These are phyloP conservation scores for Tolypeutes matacus DNA, from an alignment of 2,797 vertebrate genomes.

Conservation along the genomic window DNA sequence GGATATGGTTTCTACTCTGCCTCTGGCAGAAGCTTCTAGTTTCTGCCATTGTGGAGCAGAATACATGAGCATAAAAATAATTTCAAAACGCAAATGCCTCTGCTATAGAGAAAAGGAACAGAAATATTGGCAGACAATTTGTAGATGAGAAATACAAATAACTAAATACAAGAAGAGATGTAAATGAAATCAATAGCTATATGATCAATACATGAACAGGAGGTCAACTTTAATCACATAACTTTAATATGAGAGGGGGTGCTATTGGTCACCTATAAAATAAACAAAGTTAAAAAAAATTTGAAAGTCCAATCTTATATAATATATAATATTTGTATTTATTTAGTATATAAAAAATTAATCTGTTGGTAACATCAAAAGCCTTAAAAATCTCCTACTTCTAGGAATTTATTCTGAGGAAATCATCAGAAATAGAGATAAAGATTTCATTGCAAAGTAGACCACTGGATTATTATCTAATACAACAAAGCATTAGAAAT, in stretches of 20 bases:
- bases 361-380: background rate
- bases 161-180: background rate
- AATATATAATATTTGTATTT: background rate
- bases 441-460: background rate
- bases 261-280: background rate
- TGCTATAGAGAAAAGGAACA: background rate
- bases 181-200: background rate
- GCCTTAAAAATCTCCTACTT: background rate
- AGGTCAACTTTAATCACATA: background rate
- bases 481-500: conserved; percentile 16
- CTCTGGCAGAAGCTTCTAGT: background rate
- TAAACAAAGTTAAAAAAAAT: background rate
- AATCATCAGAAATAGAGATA: background rate
- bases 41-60: background rate
- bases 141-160: background rate
- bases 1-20: background rate
- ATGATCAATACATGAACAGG: background rate
- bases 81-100: background rate
- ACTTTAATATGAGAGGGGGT: background rate
- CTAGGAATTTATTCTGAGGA: conserved; percentile 26
- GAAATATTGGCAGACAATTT: background rate
- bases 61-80: background rate
- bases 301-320: background rate
- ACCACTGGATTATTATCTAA: background rate
- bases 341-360: background rate